phyloP scores from a whole-genome alignment of 2,888 invertebrate species.

The Baccha elongata region DNA sequence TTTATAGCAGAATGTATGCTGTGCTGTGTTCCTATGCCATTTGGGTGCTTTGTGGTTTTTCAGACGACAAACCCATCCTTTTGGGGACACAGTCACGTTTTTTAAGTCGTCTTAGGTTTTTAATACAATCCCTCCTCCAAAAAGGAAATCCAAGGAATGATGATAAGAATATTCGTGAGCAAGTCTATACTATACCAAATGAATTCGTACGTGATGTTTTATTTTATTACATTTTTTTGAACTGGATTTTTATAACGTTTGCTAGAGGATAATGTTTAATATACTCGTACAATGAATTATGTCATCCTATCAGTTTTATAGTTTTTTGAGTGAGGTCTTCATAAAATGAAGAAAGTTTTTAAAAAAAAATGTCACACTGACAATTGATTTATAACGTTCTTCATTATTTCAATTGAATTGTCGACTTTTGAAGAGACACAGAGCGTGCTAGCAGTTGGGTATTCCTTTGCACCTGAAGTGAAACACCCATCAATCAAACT shows the following conservation, averaged over 20 bases:
- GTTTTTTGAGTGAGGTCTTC: conserved; percentile 35
- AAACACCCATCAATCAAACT: too few species aligned
- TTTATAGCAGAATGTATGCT: neutral
- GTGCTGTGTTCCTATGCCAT: neutral
- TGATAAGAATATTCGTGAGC: conserved; percentile 42
- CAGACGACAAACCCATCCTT: conserved; percentile 17
- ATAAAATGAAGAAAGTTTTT: neutral
- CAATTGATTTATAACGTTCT: conserved; percentile 30
- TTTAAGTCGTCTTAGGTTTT: conserved; percentile 61
- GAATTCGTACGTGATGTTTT: conserved; percentile 72
- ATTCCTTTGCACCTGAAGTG: too few species aligned
- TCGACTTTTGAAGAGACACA: neutral
- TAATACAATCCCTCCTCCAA: conserved; percentile 62
- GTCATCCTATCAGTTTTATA: conserved; percentile 57
- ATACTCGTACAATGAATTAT: conserved; percentile 46
- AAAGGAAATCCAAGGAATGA: conserved; percentile 2
- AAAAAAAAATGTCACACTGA: conserved; percentile 4
- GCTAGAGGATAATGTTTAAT: conserved; percentile 47
- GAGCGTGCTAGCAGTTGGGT: neutral
- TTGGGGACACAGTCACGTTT: conserved; percentile 64
- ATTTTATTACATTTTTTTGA: conserved; percentile 66
- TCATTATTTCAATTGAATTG: conserved; percentile 19
- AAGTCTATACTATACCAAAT: conserved; percentile 49
- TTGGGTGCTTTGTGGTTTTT: conserved; percentile 4
- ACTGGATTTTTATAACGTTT: conserved; percentile 65